Conservation (phyloP, 2,888 invertebrate genomes). For the Vannuccia rotundouncinata region DNA sequence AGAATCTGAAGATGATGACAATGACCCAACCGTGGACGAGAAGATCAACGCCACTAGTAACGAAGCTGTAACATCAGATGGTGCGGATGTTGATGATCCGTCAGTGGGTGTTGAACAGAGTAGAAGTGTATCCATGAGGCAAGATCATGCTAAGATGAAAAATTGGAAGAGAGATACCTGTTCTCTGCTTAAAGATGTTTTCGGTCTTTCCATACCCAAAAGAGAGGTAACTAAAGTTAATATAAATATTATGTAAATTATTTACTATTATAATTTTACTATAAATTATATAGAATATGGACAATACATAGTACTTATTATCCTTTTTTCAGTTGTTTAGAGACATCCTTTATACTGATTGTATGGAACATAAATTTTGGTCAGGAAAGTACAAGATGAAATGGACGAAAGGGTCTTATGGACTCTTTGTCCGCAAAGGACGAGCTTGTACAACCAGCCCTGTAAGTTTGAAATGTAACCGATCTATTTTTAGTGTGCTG, state of each 20-base stretch:
- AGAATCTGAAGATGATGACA: neutral
- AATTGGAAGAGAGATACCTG: neutral
- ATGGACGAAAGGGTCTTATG: neutral
- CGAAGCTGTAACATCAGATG: no score
- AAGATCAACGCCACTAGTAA: neutral
- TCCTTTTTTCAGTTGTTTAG: neutral
- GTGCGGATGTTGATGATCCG: neutral
- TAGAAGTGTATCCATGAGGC: neutral
- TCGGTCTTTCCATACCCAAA: neutral
- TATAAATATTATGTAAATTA: neutral
- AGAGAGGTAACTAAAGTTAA: neutral
- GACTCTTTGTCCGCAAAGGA: neutral
- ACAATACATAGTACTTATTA: neutral
- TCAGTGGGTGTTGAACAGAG: neutral
- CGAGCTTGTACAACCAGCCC: neutral
- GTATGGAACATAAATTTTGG: neutral
- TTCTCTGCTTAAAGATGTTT: neutral
- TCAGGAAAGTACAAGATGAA: slow-evolving; percentile 2
- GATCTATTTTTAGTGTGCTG: no score
- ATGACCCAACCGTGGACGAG: neutral
- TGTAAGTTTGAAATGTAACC: no score
- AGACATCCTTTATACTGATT: neutral
- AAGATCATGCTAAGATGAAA: neutral
- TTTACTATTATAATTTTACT: neutral
- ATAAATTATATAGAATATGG: neutral